Conservation (phyloP, 2,797 vertebrate genomes). For the Hoplostethus mediterraneus region DNA sequence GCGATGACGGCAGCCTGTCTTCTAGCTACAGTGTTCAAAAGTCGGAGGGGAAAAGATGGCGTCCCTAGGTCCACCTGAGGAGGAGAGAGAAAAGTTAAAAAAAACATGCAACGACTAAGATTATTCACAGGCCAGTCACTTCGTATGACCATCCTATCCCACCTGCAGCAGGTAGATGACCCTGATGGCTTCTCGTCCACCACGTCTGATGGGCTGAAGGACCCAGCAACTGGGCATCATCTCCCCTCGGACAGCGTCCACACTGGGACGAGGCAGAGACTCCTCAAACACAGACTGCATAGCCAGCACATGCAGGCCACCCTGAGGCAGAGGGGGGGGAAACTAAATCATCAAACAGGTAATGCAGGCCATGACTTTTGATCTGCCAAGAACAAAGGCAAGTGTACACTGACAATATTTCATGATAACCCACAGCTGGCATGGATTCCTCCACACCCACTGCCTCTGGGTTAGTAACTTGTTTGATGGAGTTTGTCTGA, state of each 20-base stretch:
- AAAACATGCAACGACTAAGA: neutral
- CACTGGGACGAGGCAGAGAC: slow-evolving; percentile 91
- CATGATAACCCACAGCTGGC: slow-evolving; percentile 44
- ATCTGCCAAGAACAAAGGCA: slow-evolving; percentile 42
- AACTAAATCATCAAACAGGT: slow-evolving; percentile 48
- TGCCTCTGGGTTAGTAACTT: slow-evolving; percentile 41
- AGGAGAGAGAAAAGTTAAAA: neutral
- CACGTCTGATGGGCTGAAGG: slow-evolving; percentile 86
- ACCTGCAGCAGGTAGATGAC: slow-evolving; percentile 95
- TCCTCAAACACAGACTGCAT: slow-evolving; percentile 94
- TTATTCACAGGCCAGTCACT: neutral
- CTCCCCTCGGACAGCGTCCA: slow-evolving; percentile 91
- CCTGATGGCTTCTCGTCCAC: slow-evolving; percentile 88
- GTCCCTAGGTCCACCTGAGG: slow-evolving; percentile 92
- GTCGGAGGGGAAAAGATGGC: slow-evolving; percentile 87
- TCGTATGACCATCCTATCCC: slow-evolving; percentile 27
- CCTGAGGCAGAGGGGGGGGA: slow-evolving; percentile 75
- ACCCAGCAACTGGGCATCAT: slow-evolving; percentile 97
- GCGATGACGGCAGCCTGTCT: slow-evolving; percentile 91
- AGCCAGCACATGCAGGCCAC: slow-evolving; percentile 88
- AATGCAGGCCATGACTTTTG: slow-evolving; percentile 22
- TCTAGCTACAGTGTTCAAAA: slow-evolving; percentile 85
- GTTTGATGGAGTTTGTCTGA: slow-evolving; percentile 19
- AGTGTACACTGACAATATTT: slow-evolving; percentile 18
- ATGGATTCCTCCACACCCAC: slow-evolving; percentile 18